Base-by-base conservation (phyloP, 2,113 vertebrate genomes). In the Colinus virginianus region DNA sequence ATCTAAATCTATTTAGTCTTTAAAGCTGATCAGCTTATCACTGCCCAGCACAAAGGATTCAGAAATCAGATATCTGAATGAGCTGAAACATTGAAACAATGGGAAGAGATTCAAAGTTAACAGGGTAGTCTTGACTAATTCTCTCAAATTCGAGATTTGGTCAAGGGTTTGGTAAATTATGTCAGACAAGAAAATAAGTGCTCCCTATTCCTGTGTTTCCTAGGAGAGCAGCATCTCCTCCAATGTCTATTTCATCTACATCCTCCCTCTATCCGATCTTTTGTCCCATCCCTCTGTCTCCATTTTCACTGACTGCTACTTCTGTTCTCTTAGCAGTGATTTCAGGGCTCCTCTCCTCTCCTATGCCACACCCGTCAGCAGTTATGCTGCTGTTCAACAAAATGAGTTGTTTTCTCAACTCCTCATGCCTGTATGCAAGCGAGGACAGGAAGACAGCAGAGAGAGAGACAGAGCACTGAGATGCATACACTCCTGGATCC, bases 21-120 rank as follows among this genome's bases (percentile, higher is more conserved):
- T 87, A 89, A 92, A 92, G 84, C 78, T 75, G 71, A 87, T 92
- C 75, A 90, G 61, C 75, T 94, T 84, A 95, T 81, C 77, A 38
- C 38, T 80, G 19, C 80, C 76, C 49, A 79, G 51, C 68, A 93
- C 55, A 87, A 89, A 84, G 51, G 67, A 32, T 36, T 62, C 13
- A 8, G 66, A 88, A 95, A 92, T 84, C 58, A 87, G 74, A 51
- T 63, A 85, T 28, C 15, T 0, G 0, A 71, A 75, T 6, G 40
- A 87, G 53, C 32, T 69, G 58, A 66, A 12, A 16, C 7, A 3
- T 84, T 88, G 49, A 79, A 83, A 71, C 22, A 2, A 48, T 63
- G 22, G 59, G 0, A 2, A 56, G 51, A 40, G 42, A 87, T 59
- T 26, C 59, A 28, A 5, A 51, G 40, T 42, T 63, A 75, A 78